Evolutionary conservation across 2,888 invertebrate genomes (phyloP), one percentile per base, ranked within the genome.

Genomic region (Hedychridium roseum): DNA sequence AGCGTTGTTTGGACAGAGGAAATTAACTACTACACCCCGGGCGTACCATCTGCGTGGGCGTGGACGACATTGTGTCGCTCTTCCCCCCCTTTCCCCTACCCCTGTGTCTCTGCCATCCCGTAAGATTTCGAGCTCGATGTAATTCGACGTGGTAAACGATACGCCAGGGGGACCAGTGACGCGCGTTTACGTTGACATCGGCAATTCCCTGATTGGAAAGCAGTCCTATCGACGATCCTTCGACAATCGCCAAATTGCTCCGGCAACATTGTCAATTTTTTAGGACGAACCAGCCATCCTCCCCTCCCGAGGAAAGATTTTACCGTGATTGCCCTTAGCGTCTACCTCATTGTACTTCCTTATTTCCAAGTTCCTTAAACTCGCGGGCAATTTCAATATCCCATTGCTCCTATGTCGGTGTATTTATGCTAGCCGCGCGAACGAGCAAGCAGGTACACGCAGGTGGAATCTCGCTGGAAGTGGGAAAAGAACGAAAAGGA

Each of bases 1-100:
- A 75, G 71, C 62, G 66, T 72, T 77, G 76, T 77, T 77, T 77
- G 75, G 73, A 75, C 73, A 73, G 74, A 74, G 76, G 72, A 77
- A 77, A 77, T 77, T 77, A 77, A 76, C 76, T 74, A 67, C 75
- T 66, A 67, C 67, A 64, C 56, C 54, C 65, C 53, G 59, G 57
- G 62, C 57, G 61, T 54, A 57, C 68, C 66, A 68, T 68, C 65
- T 65, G 65, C 60, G 65, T 68, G 70, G 69, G 74, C 71, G 70
- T 71, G 62, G 61, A 64, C 56, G 64, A 71, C 70, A 70, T 64
- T 69, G 64, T 71, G 61, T 70, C 63, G 64, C 55, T 53, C 49
- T 57, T 23, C 58, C 54, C 54, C 54, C 65, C 65, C 61, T 64
- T 63, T 57, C 58, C 3, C 27, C 9, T 9, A 7, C n/a, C n/a